Conservation (phyloP, 2,113 vertebrate genomes). For the Onychorhynchus coronatus region DNA sequence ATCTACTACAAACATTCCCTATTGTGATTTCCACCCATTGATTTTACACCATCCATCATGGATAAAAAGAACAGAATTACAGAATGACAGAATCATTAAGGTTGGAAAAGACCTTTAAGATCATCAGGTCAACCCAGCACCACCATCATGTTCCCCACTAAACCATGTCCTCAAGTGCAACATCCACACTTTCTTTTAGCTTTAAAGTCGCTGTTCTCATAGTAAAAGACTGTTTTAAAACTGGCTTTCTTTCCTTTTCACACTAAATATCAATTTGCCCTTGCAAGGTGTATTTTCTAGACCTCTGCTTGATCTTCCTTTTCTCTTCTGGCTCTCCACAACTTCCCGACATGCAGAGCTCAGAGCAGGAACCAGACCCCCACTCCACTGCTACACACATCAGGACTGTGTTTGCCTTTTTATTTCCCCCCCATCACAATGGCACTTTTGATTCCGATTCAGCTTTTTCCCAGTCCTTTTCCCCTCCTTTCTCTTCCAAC, state of each 20-base stretch:
- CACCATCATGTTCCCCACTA: neutral
- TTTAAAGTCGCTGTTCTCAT: neutral
- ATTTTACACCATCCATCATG: neutral
- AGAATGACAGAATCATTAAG: neutral
- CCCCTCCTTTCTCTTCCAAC: neutral
- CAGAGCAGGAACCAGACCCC: neutral
- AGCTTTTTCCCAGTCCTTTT: neutral
- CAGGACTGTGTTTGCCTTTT: neutral
- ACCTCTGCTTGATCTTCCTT: neutral
- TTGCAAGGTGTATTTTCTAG: neutral
- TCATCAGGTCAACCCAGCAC: neutral
- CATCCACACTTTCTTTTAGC: neutral
- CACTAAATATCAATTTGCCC: neutral
- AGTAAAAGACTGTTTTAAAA: neutral
- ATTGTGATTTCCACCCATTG: neutral
- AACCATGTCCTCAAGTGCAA: neutral
- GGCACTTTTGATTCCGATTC: neutral
- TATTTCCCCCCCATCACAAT: neutral
- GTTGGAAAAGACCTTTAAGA: neutral
- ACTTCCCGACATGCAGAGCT: neutral
- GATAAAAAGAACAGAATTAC: neutral
- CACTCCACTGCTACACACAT: neutral
- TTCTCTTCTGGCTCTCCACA: neutral
- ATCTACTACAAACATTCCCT: neutral
- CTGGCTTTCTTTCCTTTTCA: neutral